Conservation (phyloP, 2,888 invertebrate species). For the Gibbula magus region DNA sequence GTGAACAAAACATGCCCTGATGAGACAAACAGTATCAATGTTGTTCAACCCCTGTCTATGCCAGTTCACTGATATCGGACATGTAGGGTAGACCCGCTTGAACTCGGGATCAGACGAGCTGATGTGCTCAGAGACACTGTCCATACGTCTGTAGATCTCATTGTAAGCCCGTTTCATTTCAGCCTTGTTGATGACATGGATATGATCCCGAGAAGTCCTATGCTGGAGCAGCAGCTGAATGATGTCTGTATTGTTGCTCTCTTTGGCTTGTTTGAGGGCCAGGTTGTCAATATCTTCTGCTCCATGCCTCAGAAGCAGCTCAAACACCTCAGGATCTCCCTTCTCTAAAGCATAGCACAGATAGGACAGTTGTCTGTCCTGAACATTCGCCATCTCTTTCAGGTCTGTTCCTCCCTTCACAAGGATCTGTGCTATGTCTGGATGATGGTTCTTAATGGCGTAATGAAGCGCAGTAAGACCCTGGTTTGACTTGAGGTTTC, state of each 20-base stretch:
- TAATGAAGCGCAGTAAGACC: constrained; percentile 64
- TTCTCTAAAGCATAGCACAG: constrained; percentile 84
- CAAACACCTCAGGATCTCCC: constrained; percentile 84
- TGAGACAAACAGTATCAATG: constrained; percentile 86
- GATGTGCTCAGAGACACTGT: constrained; percentile 77
- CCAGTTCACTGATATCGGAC: constrained; percentile 91
- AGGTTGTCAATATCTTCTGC: constrained; percentile 90
- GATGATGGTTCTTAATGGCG: constrained; percentile 65
- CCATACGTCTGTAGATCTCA: not conserved
- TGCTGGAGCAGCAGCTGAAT: constrained; percentile 87
- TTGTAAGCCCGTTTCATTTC: constrained; percentile 78
- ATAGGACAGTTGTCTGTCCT: constrained; percentile 51
- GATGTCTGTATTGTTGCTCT: constrained; percentile 82
- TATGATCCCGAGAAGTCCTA: constrained; percentile 88
- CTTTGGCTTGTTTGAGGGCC: constrained; percentile 86
- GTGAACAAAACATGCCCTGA: constrained; percentile 87
- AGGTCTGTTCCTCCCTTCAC: constrained; percentile 88
- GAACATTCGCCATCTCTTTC: constrained; percentile 81
- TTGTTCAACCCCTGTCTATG: constrained; percentile 83
- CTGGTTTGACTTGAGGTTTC: constrained; percentile 42
- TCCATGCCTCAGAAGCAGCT: constrained; percentile 85
- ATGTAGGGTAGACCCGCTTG: constrained; percentile 49
- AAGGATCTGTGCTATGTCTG: constrained; percentile 84
- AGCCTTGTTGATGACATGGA: constrained; percentile 93
- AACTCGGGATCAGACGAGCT: constrained; percentile 46